phyloP scores from a whole-genome alignment of 2,797 vertebrate genomes.

The Mionectes olivaceus region DNA sequence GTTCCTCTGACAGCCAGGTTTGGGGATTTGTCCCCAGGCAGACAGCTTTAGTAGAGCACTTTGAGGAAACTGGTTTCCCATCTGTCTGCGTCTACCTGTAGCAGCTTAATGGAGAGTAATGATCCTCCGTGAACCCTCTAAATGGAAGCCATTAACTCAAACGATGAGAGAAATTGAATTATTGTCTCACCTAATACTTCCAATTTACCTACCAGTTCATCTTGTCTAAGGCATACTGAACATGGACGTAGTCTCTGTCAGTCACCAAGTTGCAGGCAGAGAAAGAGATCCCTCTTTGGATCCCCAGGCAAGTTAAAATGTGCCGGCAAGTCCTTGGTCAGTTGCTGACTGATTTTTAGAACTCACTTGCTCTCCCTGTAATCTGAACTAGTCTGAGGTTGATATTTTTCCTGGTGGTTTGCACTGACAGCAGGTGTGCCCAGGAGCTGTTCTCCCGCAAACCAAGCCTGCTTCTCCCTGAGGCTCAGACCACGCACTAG shows the following conservation, averaged over 20 bases:
- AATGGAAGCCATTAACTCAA: conserved; percentile 50
- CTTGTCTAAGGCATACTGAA: not conserved
- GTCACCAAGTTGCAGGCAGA: not conserved
- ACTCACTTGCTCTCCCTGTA: not conserved
- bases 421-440: not conserved
- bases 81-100: conserved; percentile 14
- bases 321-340: not conserved
- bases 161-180: conserved; percentile 19
- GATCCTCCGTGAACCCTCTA: not conserved
- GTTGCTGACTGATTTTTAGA: not conserved
- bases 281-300: not conserved
- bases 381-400: not conserved
- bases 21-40: not conserved
- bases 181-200: conserved; percentile 18
- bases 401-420: not conserved
- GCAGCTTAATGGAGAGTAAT: conserved; percentile 54
- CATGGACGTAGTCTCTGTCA: not conserved
- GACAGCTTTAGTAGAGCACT: not conserved
- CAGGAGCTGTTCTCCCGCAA: not conserved
- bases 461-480: not conserved
- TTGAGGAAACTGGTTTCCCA: not conserved
- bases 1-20: not conserved
- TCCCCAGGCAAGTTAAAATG: not conserved
- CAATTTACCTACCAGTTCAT: not conserved
- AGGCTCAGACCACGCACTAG: not conserved